phyloP scores from a whole-genome alignment of 2,888 invertebrate species.

The Luffia ferchaultella region DNA sequence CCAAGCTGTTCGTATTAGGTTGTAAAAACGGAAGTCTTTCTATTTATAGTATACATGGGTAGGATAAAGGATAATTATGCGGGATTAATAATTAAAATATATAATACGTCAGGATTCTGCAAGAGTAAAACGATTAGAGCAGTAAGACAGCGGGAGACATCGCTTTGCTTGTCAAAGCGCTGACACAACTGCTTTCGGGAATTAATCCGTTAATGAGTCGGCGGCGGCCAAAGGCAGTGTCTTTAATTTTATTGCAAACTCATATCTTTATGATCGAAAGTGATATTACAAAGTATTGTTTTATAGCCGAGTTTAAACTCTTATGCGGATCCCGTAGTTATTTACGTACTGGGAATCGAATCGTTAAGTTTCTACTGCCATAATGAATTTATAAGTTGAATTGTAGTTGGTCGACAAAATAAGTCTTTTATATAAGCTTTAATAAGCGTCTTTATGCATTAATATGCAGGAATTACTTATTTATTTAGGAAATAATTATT shows the following conservation, averaged over 20 bases:
- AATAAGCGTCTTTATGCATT: too few relatives aligned
- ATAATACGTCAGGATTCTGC: not conserved
- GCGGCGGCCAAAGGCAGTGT: not conserved
- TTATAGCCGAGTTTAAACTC: not conserved
- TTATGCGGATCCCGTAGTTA: not conserved
- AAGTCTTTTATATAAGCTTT: too few relatives aligned
- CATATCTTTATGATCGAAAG: not conserved
- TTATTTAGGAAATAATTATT: too few relatives aligned
- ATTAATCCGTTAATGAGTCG: conserved; percentile 11
- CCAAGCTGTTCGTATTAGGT: too few relatives aligned
- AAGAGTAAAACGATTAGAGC: too few relatives aligned
- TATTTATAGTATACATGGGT: too few relatives aligned
- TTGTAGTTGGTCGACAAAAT: too few relatives aligned
- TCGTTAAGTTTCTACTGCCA: not conserved
- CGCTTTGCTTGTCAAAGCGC: not conserved
- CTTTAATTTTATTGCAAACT: not conserved
- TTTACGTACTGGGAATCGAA: not conserved
- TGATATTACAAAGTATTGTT: not conserved
- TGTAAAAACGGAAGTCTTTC: too few relatives aligned
- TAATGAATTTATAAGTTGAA: too few relatives aligned
- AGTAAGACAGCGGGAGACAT: too few relatives aligned
- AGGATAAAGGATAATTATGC: not conserved
- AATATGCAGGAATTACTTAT: too few relatives aligned
- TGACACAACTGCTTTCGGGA: not conserved
- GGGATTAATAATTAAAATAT: not conserved